Evolutionary conservation across 1,140 invertebrate genomes (phyloP), one percentile per base, ranked within the genome.

Genomic region (Belonocnema kinseyi): DNA sequence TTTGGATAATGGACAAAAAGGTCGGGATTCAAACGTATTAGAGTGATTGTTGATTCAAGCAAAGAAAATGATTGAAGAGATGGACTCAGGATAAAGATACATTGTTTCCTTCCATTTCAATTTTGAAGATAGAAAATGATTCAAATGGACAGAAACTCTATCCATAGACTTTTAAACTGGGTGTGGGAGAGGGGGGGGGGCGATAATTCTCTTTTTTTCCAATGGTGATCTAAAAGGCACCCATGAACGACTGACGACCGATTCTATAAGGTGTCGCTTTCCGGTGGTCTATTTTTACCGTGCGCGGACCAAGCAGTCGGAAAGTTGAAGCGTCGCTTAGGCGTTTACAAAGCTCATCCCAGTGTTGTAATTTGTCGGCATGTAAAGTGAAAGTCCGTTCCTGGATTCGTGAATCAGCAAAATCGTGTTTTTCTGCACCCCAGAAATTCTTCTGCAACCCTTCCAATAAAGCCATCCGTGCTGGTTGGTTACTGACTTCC

Each of bases 221-320:
- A 50, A 46, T 46, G 26, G 17, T 11, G 56, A 61, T 75, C 50
- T 58, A 66, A 56, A 75, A 58, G 56, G 13, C 58, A 66, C 58
- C 58, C 58, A 66, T 66, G 61, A 66, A 66, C 33, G 61, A 66
- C 61, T 66, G 61, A 66, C 61, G 61, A 66, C 77, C 76, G 61
- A 40, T 66, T 66, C 61, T 66, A 66, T 87, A 81, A 88, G 87
- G 87, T 88, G 87, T 89, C 88, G 88, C 86, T 86, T 88, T 87
- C 85, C 83, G 86, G 86, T 88, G 78, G 75, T 89, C 88, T 89
- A 89, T 89, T 89, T 89, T 87, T 89, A 87, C 77, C 83, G 75
- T 81, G 83, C 80, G 82, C 85, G 81, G 83, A 77, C 83, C 82
- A 85, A 87, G 81, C 85, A 85, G 87, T 87, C 82, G 82, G 82